A percentile compares a stretch with the other conserved stretches of the same genome.
Evolutionary conservation across 2,888 invertebrate genomes (phyloP).

Genomic region (Iselma pallidipennis): DNA sequence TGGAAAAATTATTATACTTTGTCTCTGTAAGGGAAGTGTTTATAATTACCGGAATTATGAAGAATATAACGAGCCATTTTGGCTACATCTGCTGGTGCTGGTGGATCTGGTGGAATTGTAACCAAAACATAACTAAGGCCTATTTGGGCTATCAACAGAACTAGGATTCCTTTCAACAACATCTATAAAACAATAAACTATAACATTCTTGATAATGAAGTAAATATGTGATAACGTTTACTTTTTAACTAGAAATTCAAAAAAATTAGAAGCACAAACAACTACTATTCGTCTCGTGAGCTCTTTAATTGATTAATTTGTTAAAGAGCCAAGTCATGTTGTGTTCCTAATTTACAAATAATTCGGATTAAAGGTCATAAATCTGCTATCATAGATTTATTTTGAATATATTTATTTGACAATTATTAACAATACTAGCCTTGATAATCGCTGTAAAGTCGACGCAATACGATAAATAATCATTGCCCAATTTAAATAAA

Average conservation of each 20-base stretch:
- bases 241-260: background rate
- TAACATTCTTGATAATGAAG: background rate
- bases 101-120: conserved; percentile 52
- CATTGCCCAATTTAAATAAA: background rate
- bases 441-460: too few species aligned
- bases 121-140: background rate
- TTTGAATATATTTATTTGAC: background rate
- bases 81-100: conserved; percentile 65
- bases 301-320: background rate
- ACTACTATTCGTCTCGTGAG: background rate
- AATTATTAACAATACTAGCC: background rate
- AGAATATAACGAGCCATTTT: conserved; percentile 74
- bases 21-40: background rate
- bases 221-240: too few species aligned
- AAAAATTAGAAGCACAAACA: background rate
- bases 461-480: too few species aligned
- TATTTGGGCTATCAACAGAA: background rate
- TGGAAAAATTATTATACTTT: background rate
- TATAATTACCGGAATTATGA: conserved; percentile 65
- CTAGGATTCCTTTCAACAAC: background rate
- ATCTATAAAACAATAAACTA: background rate
- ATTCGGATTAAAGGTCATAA: background rate
- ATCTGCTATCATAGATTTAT: background rate
- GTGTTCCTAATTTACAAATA: background rate
- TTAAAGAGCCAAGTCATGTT: background rate